Evolutionary conservation across 1,140 invertebrate genomes (phyloP).

Genomic region (Hermetia illucens): DNA sequence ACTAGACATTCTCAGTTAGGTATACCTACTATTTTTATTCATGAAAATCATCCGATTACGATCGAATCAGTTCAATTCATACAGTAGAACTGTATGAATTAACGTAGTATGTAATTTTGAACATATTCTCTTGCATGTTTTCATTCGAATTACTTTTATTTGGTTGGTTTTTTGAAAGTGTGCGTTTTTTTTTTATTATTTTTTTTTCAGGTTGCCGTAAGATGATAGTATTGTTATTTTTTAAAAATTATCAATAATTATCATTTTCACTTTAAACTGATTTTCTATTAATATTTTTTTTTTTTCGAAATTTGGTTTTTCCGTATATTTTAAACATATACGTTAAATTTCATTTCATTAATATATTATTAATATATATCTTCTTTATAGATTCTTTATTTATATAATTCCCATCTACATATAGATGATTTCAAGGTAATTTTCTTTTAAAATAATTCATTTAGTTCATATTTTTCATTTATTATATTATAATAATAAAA

Average conservation of each 20-base stretch:
- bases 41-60: no score
- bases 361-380: no score
- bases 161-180: no score
- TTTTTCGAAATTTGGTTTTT: neutral
- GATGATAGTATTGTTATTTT: neutral
- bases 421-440: slow-evolving; percentile 2
- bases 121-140: no score
- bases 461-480: neutral
- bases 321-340: slow-evolving; percentile 5
- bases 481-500: neutral
- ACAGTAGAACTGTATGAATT: no score
- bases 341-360: slow-evolving; percentile 3
- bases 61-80: no score
- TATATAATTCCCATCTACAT: slow-evolving; percentile 3
- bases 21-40: no score
- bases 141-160: no score
- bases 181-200: neutral
- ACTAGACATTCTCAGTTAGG: no score
- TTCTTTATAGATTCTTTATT: no score
- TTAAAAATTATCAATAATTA: neutral
- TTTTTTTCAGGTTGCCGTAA: neutral
- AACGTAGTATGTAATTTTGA: no score
- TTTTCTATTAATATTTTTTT: neutral
- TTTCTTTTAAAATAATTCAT: neutral
- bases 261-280: neutral